Evolutionary conservation across 2,113 vertebrate species (phyloP).

Genomic region (Clarias gariepinus): DNA sequence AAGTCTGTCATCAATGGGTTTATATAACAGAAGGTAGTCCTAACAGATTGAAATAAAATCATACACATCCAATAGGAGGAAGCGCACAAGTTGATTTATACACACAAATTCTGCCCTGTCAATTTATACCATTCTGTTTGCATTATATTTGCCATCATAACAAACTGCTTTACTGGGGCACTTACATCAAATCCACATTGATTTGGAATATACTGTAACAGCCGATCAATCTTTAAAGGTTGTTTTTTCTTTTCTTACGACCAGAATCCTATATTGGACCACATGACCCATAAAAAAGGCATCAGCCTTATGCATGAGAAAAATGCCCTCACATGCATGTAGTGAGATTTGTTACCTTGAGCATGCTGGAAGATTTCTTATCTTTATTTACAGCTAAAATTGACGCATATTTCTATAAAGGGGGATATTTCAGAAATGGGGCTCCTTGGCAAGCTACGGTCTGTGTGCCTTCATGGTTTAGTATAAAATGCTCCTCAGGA

Average conservation of each 20-base stretch:
- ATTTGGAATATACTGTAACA: background rate
- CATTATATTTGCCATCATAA: background rate
- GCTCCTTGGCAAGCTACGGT: background rate
- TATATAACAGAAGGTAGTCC: background rate
- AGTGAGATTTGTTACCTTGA: background rate
- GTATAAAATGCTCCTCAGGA: background rate
- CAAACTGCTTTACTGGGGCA: background rate
- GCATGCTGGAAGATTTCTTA: constrained; percentile 2
- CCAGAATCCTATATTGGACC: background rate
- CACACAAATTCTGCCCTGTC: background rate
- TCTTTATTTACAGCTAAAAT: background rate
- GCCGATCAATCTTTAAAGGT: background rate
- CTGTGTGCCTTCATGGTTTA: background rate
- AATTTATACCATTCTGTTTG: background rate
- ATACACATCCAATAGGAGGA: background rate
- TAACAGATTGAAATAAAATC: background rate
- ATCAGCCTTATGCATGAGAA: background rate
- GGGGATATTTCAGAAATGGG: background rate
- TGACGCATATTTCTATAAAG: background rate
- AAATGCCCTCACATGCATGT: background rate
- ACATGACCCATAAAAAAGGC: background rate
- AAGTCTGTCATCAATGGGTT: background rate
- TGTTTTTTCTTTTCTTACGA: background rate
- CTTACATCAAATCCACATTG: background rate
- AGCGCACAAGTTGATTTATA: background rate